Evolutionary conservation across 2,797 vertebrate species (phyloP), one percentile per base, ranked within the genome.

Genomic region (Megaceryle alcyon): DNA sequence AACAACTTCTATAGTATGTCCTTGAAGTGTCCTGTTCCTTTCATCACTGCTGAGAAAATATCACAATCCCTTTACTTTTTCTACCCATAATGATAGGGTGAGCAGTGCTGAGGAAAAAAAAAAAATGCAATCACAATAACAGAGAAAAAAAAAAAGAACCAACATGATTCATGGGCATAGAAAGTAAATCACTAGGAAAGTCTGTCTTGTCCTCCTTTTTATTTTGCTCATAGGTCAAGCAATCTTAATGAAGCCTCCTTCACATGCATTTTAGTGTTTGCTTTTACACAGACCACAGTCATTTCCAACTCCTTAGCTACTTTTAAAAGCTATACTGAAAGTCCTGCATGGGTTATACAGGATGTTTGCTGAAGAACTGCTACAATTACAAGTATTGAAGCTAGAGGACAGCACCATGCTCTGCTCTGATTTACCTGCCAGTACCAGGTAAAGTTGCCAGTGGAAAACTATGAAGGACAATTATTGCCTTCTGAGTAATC

Each of bases 21-120:
- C 92, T 96, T 95, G 95, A 95, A 94, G 69, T 75, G 96, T 88
- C 96, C 91, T 94, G 71, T 51, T 92, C 77, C 86, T 82, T 94
- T 94, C 86, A 96, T 94, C 90, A 82, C 94, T 87, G 90, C 92
- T 88, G 95, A 95, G 95, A 94, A 97, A 96, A 97, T 95, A 96
- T 61, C 90, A 90, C 90, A 96, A 80, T 96, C 86, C 78, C 88
- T 95, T 93, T 95, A 89, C 84, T 90, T 94, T 84, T 88, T 80
- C 90, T 87, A 71, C 61, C 68, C 90, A 75, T 95, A 97, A 96
- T 95, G 70, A 94, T 44, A 94, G 93, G 92, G 92, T 94, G 86
- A 95, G 78, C 57, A 80, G 68, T 48, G 64, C 83, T 54, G 73
- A 92, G 77, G 10, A 13, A 19, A 25, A 48, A 49, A 81, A 92